Conservation (phyloP, 2,888 invertebrate species). For the Blastobasis adustella region DNA sequence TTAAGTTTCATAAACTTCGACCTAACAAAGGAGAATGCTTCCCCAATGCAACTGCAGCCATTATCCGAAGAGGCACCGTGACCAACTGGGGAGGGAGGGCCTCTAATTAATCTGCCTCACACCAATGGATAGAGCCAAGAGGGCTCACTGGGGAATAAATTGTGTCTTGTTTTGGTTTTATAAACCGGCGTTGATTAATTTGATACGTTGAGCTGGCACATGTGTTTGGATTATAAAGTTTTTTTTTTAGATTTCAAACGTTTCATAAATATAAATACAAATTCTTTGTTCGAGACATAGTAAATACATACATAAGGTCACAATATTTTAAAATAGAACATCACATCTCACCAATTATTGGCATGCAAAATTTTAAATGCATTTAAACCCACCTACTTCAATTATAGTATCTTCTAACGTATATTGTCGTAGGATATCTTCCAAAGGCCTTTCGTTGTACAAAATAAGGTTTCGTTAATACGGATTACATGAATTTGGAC, state of each 20-base stretch:
- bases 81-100: conserved; percentile 35
- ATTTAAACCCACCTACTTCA: too few species aligned
- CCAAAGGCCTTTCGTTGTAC: background rate
- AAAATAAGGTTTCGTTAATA: conserved; percentile 8
- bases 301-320: too few species aligned
- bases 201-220: background rate
- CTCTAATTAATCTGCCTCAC: conserved; percentile 50
- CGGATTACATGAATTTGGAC: conserved; percentile 5
- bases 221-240: too few species aligned
- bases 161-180: conserved; percentile 10
- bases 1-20: too few species aligned
- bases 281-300: too few species aligned
- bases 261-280: too few species aligned
- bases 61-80: conserved; percentile 21
- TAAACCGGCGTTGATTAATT: background rate
- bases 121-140: background rate
- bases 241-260: too few species aligned
- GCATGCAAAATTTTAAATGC: too few species aligned
- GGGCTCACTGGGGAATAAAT: conserved; percentile 14
- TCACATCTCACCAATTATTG: too few species aligned
- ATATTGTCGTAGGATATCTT: too few species aligned
- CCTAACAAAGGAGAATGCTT: conserved; percentile 2
- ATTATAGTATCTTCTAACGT: too few species aligned
- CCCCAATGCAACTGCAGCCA: conserved; percentile 20
- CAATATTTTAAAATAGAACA: too few species aligned